Evolutionary conservation across 2,888 invertebrate species (phyloP), one percentile per base, ranked within the genome.

Genomic region (Latheticus oryzae): DNA sequence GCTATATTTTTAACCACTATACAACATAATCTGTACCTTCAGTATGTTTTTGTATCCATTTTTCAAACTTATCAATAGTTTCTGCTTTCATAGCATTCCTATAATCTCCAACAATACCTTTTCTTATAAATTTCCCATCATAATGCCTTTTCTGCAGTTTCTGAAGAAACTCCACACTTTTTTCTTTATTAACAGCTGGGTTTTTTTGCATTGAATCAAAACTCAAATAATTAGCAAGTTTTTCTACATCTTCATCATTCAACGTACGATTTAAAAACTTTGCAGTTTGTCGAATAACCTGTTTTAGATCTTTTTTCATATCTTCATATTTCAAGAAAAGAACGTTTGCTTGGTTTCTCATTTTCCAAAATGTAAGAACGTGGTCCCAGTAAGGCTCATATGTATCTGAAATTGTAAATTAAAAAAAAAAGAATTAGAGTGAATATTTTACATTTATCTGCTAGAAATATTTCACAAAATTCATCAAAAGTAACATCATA

Each of bases 391-490:
- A 75, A 8, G 75, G 73, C 59, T 69, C 70, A 58, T 64, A 76
- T 75, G 51, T 60, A 8, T 74, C 76, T 76, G 47, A 23, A 72
- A 35, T 23, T n/a, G 2, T 15, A 23, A 70, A 35, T 28, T 28
- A 32, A 5, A 13, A 19, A 16, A 7, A 24, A 26, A 26, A n/a
- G 32, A 32, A 33, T 8, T 11, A 9, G 12, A 73, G 2, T 11
- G 11, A 9, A 32, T 16, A 3, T 17, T 35, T 19, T 38, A 86
- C 86, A 72, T 71, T 84, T 79, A 65, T 84, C 85, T 51, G 79
- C 80, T 48, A 84, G 77, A 65, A 87, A 88, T 1, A 85, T 81
- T 12, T 83, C 82, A 76, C 84, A 84, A 69, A 86, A 88, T 26
- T 82, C 78, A 0, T 80, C 76, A 56, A 87, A 83, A 3, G 76